These are phyloP conservation scores for Struthidea cinerea DNA, from an alignment of 2,113 vertebrate species.

Conservation along the genomic window DNA sequence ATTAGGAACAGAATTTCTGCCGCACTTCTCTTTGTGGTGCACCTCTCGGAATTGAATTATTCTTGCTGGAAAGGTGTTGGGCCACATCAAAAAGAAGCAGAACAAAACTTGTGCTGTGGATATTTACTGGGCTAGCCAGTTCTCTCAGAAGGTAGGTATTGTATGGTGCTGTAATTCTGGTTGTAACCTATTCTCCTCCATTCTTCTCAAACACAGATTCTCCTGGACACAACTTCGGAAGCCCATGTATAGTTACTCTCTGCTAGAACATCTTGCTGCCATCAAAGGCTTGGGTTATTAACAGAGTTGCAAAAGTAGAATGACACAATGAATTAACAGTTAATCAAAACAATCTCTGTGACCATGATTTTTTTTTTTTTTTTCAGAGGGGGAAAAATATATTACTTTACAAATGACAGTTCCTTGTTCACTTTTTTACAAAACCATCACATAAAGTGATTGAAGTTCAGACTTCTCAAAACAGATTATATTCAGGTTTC, in stretches of 20 bases:
- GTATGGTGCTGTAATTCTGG: neutral
- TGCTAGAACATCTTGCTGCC: slow-evolving; percentile 6
- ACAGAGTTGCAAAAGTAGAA: slow-evolving; percentile 11
- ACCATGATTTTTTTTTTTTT: neutral
- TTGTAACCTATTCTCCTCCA: neutral
- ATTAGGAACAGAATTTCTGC: neutral
- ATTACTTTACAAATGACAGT: neutral
- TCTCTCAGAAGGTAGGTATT: neutral
- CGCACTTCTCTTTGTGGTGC: neutral
- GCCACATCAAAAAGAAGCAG: neutral
- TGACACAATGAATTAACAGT: neutral
- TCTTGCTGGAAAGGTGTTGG: neutral
- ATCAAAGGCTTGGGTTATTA: neutral
- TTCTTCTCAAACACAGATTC: neutral
- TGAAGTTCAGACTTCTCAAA: neutral
- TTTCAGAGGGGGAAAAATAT: neutral
- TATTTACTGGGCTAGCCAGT: neutral
- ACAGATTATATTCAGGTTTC: neutral
- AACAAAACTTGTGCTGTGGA: neutral
- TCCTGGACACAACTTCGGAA: neutral
- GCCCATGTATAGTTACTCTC: neutral
- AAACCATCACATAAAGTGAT: neutral
- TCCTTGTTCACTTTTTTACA: neutral
- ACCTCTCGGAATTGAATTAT: neutral
- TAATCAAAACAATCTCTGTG: neutral